Evolutionary conservation across 2,888 invertebrate genomes (phyloP).

Genomic region (Cantharis rustica): DNA sequence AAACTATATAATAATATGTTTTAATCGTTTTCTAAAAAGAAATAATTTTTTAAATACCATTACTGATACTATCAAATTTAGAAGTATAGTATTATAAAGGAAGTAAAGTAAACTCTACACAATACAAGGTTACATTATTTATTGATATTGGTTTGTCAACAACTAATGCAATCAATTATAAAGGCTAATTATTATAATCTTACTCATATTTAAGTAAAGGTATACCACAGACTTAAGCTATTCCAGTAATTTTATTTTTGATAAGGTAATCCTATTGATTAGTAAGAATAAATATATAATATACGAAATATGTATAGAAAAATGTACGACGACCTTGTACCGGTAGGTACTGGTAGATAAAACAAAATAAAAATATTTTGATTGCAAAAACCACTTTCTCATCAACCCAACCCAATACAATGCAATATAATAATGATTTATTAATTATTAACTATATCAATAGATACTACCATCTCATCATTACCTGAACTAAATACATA

Average conservation of each 20-base stretch:
- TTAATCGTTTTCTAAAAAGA: neutral
- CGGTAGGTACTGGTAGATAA: neutral
- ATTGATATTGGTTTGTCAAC: neutral
- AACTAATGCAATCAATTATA: neutral
- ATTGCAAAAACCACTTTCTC: neutral
- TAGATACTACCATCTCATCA: neutral
- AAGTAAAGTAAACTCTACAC: neutral
- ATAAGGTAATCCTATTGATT: neutral
- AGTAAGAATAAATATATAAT: neutral
- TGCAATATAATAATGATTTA: neutral
- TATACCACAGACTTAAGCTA: neutral
- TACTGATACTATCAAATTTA: neutral
- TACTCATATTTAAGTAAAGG: neutral
- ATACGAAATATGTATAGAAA: neutral
- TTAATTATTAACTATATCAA: neutral
- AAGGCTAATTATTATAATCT: neutral
- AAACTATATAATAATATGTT: neutral
- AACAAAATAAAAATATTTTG: neutral
- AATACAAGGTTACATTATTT: neutral
- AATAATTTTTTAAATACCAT: neutral
- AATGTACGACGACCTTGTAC: neutral
- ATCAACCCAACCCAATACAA: neutral
- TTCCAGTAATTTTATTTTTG: neutral
- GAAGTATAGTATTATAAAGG: neutral
- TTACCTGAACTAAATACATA: constrained; percentile 24